Evolutionary conservation across 2,888 invertebrate species (phyloP), one percentile per base, ranked within the genome.

Genomic region (Tenthredo mesomela): DNA sequence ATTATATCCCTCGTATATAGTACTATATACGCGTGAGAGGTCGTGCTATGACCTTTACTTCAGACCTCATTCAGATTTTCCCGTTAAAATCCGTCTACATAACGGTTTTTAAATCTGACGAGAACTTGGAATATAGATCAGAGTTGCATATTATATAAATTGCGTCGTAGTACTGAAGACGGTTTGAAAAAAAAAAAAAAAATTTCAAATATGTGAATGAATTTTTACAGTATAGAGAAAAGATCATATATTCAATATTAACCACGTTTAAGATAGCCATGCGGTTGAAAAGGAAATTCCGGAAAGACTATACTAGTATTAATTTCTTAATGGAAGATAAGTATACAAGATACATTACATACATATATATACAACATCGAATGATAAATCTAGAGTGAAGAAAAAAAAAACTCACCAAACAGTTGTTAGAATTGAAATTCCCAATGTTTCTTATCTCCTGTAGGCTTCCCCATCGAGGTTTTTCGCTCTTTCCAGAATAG

Each of bases 381-480:
- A 25, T 12, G 25, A 12, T 25, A 61, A 21, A 25, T 25, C 2
- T 7, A 12, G 9, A 10, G 21, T 12, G 25, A 25, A 61, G 12
- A 33, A 75, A 50, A 86, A 61, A 12, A 33, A 75, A 50, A 86
- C 91, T 92, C 84, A 92, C 92, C 89, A 91, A 86, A 85, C 89
- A 91, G 84, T 89, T 89, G 80, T 90, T 90, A 33, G 90, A 88
- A 5, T 82, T 86, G 67, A 89, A 90, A 33, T 87, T 88, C 18
- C 90, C 91, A 50, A 93, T 89, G 85, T 93, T 93, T 87, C 95
- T 94, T 90, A 95, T 95, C 88, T 96, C 96, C 89, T 96, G 96
- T 75, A 96, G 93, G 90, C 96, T 96, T 37, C 96, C 95, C 94
- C 95, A 96, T 21, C 93, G 92, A 5, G 91, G 89, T 82, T 91